Percentiles rank a stretch among this genome's conserved stretches.
Evolutionary conservation across 2,797 vertebrate genomes (phyloP).

Genomic region (Channallabes apus): DNA sequence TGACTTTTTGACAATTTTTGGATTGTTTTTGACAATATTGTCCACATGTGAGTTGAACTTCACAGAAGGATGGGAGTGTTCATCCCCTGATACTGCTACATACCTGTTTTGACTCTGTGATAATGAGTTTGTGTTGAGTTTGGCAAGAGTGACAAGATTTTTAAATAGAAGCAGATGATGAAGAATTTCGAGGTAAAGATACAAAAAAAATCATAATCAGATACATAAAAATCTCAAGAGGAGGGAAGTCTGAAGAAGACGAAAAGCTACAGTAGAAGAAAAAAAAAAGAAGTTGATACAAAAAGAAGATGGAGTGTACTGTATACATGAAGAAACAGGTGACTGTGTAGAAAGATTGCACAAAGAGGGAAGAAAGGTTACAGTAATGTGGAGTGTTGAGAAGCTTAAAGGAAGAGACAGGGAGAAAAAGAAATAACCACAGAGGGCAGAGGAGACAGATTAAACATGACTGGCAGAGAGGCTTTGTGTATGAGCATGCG

Average conservation of each 20-base stretch:
- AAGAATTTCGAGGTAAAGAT: not conserved
- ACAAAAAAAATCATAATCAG: not conserved
- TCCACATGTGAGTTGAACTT: not conserved
- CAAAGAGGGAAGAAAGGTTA: not conserved
- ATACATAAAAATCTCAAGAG: not conserved
- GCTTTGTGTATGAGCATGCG: constrained; percentile 6
- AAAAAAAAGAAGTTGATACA: not conserved
- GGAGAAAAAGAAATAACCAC: not conserved
- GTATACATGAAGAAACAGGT: not conserved
- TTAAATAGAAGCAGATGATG: not conserved
- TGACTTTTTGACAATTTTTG: too few species aligned
- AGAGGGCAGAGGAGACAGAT: constrained; percentile 26
- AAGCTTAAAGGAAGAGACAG: not conserved
- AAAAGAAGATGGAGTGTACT: not conserved
- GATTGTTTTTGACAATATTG: too few species aligned
- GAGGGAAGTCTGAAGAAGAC: not conserved
- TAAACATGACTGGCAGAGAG: constrained; percentile 8
- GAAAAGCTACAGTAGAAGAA: too few species aligned
- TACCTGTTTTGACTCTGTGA: not conserved
- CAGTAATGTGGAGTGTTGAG: not conserved
- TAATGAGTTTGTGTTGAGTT: not conserved
- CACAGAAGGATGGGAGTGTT: not conserved
- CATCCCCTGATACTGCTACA: too few species aligned
- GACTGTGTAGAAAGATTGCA: not conserved
- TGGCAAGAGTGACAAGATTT: not conserved